Evolutionary conservation across 37 sponge, comb jelly and placozoan species (phyloP).

Genomic region (Amphimedon queenslandica): DNA sequence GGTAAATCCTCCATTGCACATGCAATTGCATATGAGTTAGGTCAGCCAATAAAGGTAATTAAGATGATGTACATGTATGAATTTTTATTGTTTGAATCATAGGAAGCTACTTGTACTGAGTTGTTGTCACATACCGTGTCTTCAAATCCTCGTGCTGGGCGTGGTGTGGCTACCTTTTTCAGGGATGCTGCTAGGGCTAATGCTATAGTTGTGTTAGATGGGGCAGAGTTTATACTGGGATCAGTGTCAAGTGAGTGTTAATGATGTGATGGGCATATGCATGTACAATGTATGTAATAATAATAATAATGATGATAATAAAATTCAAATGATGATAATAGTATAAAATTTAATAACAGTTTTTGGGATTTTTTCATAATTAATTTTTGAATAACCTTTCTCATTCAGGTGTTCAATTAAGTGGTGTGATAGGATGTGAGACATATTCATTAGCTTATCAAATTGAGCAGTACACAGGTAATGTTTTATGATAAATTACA

Average conservation of each 20-base stretch:
- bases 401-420: constrained; percentile 17
- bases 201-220: constrained; percentile 59
- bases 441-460: constrained; percentile 27
- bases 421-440: constrained; percentile 42
- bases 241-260: constrained; percentile 26
- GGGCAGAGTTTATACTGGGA: constrained; percentile 42
- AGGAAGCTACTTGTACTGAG: constrained; percentile 60
- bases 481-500: too few species aligned
- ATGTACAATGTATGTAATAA: neutral
- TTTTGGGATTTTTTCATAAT: neutral
- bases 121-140: constrained; percentile 38
- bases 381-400: too few species aligned
- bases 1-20: constrained; percentile 61
- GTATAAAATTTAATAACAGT: neutral
- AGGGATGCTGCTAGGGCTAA: constrained; percentile 59
- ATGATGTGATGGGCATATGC: neutral
- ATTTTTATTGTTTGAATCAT: neutral
- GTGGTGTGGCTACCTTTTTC: constrained; percentile 56
- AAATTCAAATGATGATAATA: neutral
- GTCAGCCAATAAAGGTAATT: constrained; percentile 64
- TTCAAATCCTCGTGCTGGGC: constrained; percentile 10
- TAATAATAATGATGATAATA: neutral
- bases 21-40: constrained; percentile 62
- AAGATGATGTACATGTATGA: neutral
- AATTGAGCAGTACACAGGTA: constrained; percentile 30